A percentile compares a stretch with the other conserved stretches of the same genome.
Conservation (phyloP, 1,140 invertebrate genomes). For the Nasonia longicornis region DNA sequence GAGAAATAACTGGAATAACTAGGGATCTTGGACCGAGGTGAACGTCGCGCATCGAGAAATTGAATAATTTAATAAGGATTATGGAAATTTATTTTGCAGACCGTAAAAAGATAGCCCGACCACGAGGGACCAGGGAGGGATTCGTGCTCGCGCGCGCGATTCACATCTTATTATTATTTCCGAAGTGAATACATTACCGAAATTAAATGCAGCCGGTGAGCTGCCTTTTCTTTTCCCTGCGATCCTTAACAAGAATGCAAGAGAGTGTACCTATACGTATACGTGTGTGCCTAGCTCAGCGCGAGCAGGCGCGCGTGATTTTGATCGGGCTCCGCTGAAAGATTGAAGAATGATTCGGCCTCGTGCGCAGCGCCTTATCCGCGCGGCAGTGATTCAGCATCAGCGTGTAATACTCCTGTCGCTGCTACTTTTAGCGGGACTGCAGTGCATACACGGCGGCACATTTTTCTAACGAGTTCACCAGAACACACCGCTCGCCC, state of each 20-base stretch:
- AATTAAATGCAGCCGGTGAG: constrained; percentile 22
- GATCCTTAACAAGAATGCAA: constrained; percentile 24
- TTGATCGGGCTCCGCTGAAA: background rate
- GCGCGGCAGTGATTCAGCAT: too few relatives aligned
- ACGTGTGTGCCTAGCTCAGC: background rate
- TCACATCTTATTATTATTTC: constrained; percentile 35
- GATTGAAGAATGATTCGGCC: constrained; percentile 1
- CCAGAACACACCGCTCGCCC: too few relatives aligned
- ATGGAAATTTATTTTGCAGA: constrained; percentile 44
- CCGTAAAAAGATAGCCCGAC: constrained; percentile 12
- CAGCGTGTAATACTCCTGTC: too few relatives aligned
- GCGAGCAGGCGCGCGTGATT: background rate
- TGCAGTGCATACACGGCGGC: too few relatives aligned
- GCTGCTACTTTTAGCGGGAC: too few relatives aligned
- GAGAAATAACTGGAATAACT: constrained; percentile 45
- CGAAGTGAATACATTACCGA: constrained; percentile 17
- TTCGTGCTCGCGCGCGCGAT: constrained; percentile 21
- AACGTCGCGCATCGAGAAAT: constrained; percentile 34
- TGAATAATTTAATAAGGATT: constrained; percentile 47
- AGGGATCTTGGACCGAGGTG: constrained; percentile 13
- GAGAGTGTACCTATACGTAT: background rate
- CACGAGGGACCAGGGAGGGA: background rate
- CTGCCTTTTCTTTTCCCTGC: background rate
- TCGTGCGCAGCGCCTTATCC: too few relatives aligned
- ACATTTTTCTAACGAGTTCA: background rate